A percentile compares a stretch with the other conserved stretches of the same genome.
Conservation (phyloP, 2,797 vertebrate species). For the Lagodon rhomboides region DNA sequence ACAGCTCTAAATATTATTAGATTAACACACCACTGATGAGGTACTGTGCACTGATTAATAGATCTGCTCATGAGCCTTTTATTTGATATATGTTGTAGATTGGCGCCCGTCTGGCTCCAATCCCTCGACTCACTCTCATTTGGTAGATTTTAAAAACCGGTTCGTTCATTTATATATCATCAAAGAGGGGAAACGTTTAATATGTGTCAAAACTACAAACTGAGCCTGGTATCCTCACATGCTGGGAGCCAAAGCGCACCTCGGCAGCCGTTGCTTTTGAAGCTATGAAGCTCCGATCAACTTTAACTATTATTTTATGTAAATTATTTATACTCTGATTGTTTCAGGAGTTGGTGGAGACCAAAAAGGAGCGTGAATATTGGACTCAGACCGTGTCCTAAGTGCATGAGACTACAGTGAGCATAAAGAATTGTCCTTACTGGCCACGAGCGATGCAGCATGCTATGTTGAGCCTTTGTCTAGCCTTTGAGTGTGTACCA, state of each 20-base stretch:
- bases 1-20: conserved; percentile 22
- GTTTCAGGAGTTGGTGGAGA: too few relatives aligned
- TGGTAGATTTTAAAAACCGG: conserved; percentile 10
- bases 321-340: too few relatives aligned
- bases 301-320: too few relatives aligned
- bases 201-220: neutral
- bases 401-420: too few relatives aligned
- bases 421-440: too few relatives aligned
- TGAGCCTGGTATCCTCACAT: neutral
- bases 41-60: conserved; percentile 9
- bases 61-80: conserved; percentile 15
- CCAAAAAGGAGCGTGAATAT: too few relatives aligned
- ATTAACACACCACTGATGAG: conserved; percentile 34
- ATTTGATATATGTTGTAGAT: neutral
- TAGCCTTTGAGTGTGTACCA: too few relatives aligned
- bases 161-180: neutral
- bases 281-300: neutral
- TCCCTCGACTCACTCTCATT: conserved; percentile 12
- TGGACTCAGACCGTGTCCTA: too few relatives aligned
- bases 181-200: neutral
- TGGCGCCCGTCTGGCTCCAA: neutral
- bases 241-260: neutral
- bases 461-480: too few relatives aligned
- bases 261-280: neutral
- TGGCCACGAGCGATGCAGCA: too few relatives aligned